These are phyloP conservation scores for Plestiodon gilberti DNA, from an alignment of 2,113 vertebrate species.

Conservation along the genomic window DNA sequence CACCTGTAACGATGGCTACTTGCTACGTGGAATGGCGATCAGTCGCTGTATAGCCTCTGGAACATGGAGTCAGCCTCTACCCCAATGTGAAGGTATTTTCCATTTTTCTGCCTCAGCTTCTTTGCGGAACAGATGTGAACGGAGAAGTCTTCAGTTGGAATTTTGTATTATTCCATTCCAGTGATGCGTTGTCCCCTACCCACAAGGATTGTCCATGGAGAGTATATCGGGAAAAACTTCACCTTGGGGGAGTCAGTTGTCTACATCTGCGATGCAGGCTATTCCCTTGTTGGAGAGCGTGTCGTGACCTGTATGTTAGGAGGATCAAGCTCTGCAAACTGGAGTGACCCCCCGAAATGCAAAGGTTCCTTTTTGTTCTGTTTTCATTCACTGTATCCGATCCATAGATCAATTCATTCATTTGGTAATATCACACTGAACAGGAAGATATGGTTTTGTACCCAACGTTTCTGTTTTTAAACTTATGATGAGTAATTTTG, in stretches of 20 bases:
- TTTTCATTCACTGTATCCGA: background rate
- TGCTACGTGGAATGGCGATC: slow-evolving; percentile 52
- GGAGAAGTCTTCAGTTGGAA: background rate
- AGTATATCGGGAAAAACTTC: background rate
- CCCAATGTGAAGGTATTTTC: slow-evolving; percentile 45
- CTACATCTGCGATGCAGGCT: slow-evolving; percentile 14
- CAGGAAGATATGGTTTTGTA: background rate
- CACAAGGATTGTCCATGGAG: background rate
- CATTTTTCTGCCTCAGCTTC: background rate
- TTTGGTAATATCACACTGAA: too few relatives aligned
- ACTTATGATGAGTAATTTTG: background rate
- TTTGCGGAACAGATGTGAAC: background rate
- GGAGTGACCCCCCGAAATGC: slow-evolving; percentile 11
- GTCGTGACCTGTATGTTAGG: background rate
- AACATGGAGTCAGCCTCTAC: slow-evolving; percentile 56
- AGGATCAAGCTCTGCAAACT: background rate
- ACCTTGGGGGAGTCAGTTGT: background rate
- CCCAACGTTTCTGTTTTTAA: background rate
- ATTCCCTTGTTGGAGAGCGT: background rate
- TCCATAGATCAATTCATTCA: background rate
- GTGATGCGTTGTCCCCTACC: slow-evolving; percentile 44
- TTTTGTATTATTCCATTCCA: background rate
- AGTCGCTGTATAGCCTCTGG: slow-evolving; percentile 50
- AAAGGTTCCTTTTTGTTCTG: background rate
- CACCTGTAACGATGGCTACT: slow-evolving; percentile 56